These are phyloP conservation scores for Melanerpes formicivorus DNA, from an alignment of 2,113 vertebrate species.

Conservation along the genomic window DNA sequence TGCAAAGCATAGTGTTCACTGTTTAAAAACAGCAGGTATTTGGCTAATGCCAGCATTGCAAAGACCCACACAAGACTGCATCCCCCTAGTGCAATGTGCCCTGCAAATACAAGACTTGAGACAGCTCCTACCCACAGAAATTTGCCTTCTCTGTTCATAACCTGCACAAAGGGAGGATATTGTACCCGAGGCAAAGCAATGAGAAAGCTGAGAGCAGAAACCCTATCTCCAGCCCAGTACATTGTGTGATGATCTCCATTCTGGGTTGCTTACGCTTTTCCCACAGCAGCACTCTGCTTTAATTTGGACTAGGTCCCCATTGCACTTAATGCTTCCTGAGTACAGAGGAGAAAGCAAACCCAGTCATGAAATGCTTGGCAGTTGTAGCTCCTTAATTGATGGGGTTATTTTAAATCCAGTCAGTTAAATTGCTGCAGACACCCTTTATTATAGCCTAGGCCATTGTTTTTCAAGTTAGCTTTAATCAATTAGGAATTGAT, in stretches of 20 bases:
- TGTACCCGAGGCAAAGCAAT: neutral
- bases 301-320: slow-evolving; percentile 4
- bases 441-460: slow-evolving; percentile 52
- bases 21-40: neutral
- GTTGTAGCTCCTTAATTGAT: slow-evolving; percentile 49
- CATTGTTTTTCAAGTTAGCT: slow-evolving; percentile 62
- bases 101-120: neutral
- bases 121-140: neutral
- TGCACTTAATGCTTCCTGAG: slow-evolving; percentile 24
- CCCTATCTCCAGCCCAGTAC: neutral
- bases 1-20: neutral
- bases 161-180: neutral
- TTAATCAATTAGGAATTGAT: slow-evolving; percentile 66
- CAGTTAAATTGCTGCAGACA: slow-evolving; percentile 27
- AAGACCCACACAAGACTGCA: neutral
- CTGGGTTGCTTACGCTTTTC: neutral
- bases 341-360: slow-evolving; percentile 33
- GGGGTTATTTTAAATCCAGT: slow-evolving; percentile 65
- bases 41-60: neutral
- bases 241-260: neutral
- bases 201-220: neutral
- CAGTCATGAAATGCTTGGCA: neutral
- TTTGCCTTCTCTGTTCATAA: neutral
- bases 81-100: neutral
- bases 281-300: neutral